Evolutionary conservation across 2,888 invertebrate species (phyloP).

Genomic region (Hydrotaea diabolus): DNA sequence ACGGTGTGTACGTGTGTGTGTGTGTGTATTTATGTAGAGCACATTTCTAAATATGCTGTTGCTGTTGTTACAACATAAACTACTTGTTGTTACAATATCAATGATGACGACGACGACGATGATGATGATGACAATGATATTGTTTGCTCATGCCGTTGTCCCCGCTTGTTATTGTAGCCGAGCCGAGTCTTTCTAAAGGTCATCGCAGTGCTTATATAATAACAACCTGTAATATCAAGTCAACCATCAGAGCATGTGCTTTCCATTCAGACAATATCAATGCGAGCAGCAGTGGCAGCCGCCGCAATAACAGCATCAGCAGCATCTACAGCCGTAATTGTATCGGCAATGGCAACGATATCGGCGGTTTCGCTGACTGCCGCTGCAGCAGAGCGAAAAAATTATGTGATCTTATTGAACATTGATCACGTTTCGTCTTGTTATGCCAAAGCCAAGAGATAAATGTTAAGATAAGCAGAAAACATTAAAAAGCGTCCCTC

Average conservation of each 20-base stretch:
- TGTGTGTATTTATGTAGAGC: slow-evolving; percentile 42
- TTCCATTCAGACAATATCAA: slow-evolving; percentile 26
- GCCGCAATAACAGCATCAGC: too few relatives aligned
- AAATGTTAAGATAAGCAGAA: slow-evolving; percentile 57
- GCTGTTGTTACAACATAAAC: slow-evolving; percentile 59
- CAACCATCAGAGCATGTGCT: slow-evolving; percentile 44
- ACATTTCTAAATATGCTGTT: slow-evolving; percentile 54
- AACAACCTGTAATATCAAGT: slow-evolving; percentile 62
- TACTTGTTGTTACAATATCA: slow-evolving; percentile 62
- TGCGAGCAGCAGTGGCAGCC: neutral
- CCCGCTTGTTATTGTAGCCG: slow-evolving; percentile 4
- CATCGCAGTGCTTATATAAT: slow-evolving; percentile 60
- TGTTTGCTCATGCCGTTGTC: slow-evolving; percentile 17
- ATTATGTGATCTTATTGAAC: slow-evolving; percentile 66
- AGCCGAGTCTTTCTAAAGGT: slow-evolving; percentile 54
- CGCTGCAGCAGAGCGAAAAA: slow-evolving; percentile 44
- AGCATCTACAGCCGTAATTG: neutral
- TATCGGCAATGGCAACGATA: slow-evolving; percentile 17
- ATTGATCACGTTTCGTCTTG: slow-evolving; percentile 67
- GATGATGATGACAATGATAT: neutral
- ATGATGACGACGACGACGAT: neutral
- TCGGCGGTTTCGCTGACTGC: too few relatives aligned
- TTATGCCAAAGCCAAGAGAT: slow-evolving; percentile 56
- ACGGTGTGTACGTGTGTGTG: neutral
- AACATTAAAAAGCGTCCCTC: slow-evolving; percentile 14